These are phyloP conservation scores for Galendromus occidentalis DNA, from an alignment of 1,140 invertebrate species.

Conservation along the genomic window DNA sequence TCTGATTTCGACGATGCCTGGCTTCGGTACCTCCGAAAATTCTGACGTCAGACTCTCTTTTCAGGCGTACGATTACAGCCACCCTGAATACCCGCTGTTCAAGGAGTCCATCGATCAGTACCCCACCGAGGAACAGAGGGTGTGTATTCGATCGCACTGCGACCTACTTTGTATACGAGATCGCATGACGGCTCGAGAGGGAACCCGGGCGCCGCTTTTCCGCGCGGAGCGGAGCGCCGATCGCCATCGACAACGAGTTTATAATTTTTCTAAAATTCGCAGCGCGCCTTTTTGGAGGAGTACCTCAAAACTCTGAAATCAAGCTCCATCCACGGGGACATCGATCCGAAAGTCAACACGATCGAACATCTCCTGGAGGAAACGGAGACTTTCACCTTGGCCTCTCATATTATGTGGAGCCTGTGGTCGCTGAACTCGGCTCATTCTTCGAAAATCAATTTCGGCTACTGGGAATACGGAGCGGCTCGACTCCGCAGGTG, in stretches of 20 bases:
- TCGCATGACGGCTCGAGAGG: too few species aligned
- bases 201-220: too few species aligned
- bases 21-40: too few species aligned
- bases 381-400: slow-evolving; percentile 56
- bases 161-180: too few species aligned
- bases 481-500: neutral
- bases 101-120: slow-evolving; percentile 41
- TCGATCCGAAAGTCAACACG: slow-evolving; percentile 21
- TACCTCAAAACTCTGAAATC: slow-evolving; percentile 22
- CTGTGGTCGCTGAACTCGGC: slow-evolving; percentile 77
- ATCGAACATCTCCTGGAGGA: slow-evolving; percentile 43
- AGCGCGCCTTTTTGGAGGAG: slow-evolving; percentile 24
- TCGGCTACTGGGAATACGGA: slow-evolving; percentile 58
- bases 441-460: slow-evolving; percentile 64
- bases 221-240: too few species aligned
- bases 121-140: slow-evolving; percentile 57
- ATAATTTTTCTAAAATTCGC: slow-evolving; percentile 16
- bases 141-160: too few species aligned
- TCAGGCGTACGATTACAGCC: slow-evolving; percentile 54
- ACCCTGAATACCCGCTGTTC: slow-evolving; percentile 53
- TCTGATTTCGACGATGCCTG: too few species aligned
- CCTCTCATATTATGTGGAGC: slow-evolving; percentile 79
- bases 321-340: slow-evolving; percentile 16
- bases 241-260: too few species aligned
- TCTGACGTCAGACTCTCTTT: too few species aligned